A percentile compares a stretch with the other conserved stretches of the same genome.
These are phyloP conservation scores for Argyrosomus regius DNA, from an alignment of 2,797 vertebrate genomes.

Conservation along the genomic window DNA sequence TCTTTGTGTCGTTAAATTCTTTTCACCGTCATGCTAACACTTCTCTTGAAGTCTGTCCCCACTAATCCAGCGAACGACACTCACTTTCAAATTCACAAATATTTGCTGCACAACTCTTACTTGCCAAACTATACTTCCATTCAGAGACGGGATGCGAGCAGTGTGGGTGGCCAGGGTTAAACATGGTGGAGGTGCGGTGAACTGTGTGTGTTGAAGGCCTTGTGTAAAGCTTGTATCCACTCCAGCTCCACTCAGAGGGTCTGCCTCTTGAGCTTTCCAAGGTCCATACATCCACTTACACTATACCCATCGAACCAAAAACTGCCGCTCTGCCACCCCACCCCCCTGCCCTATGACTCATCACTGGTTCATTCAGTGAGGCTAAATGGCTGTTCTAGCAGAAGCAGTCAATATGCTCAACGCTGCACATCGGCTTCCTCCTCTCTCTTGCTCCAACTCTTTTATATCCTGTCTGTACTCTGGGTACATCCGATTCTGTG, in stretches of 20 bases:
- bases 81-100: neutral
- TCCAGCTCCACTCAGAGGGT: slow-evolving; percentile 28
- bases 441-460: slow-evolving; percentile 23
- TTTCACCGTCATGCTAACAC: neutral
- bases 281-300: slow-evolving; percentile 47
- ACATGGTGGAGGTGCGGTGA: slow-evolving; percentile 5
- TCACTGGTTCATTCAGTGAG: slow-evolving; percentile 74
- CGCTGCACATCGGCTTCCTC: slow-evolving; percentile 37
- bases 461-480: slow-evolving; percentile 3
- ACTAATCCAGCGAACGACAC: neutral
- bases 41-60: neutral
- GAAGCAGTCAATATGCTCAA: slow-evolving; percentile 77
- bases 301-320: slow-evolving; percentile 34
- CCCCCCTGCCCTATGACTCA: slow-evolving; percentile 71
- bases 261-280: slow-evolving; percentile 33
- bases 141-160: neutral
- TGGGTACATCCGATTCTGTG: neutral
- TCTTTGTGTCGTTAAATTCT: slow-evolving; percentile 5
- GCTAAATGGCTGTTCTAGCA: slow-evolving; percentile 78
- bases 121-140: neutral
- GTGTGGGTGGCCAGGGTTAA: neutral
- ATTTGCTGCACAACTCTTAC: neutral
- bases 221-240: slow-evolving; percentile 9
- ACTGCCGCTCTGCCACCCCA: neutral
- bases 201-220: slow-evolving; percentile 9